Evolutionary conservation across 2,113 vertebrate species (phyloP), one percentile per base, ranked within the genome.

Genomic region (Bambusicola thoracicus): DNA sequence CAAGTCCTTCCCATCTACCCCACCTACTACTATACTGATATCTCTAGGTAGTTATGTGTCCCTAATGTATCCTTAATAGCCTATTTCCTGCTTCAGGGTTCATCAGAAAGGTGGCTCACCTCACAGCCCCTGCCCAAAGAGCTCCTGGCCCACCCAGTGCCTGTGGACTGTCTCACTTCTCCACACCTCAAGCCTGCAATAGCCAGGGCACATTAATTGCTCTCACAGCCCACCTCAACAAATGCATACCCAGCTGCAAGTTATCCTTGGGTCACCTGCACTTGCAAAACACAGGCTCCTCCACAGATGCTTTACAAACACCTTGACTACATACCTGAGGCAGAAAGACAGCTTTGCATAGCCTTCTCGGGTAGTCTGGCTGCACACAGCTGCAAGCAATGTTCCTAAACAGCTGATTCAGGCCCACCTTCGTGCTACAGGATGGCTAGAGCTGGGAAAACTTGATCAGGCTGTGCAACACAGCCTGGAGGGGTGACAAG

Each of bases 1-100:
- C 41, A 44, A 29, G 19, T n/a, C n/a, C 16, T 25, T 10, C 21
- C 41, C 43, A 63, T 24, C 36, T 8, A 70, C 32, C 25, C 36
- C n/a, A 59, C 2, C 10, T 6, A 13, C 3, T 13, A 2, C 9
- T 20, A 78, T 38, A n/a, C 21, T 10, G 3, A 13, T 74, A 13
- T 19, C 41, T 58, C 80, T 62, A 9, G 17, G 17, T 24, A 67
- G 30, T 36, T 56, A 15, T 0, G 0, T 11, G 0, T 11, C n/a
- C 32, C 53, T 30, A 40, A 43, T 3, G 3, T 38, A 10, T 30
- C 73, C 20, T 40, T 53, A 67, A 43, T 0, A 1, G 11, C 10
- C 13, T 7, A 62, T 58, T 19, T 36, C n/a, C 56, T 36, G 27
- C 56, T 67, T 81, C 2, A 3, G 56, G 10, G 11, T 25, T 29